Conservation (phyloP, 1,140 invertebrate genomes). For the Episyrphus balteatus region DNA sequence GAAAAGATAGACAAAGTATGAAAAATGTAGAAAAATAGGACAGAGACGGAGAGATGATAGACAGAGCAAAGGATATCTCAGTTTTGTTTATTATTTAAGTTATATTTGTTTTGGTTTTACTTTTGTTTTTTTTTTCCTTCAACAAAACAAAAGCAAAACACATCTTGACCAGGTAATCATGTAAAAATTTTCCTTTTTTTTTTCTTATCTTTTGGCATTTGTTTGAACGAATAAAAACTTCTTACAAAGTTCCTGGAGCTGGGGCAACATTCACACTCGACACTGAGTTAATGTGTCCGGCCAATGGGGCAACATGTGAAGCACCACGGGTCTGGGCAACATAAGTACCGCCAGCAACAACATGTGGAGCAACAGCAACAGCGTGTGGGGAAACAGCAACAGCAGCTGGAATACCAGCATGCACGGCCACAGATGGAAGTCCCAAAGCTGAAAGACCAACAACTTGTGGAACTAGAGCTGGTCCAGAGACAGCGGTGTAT, state of each 20-base stretch:
- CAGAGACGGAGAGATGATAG: no score
- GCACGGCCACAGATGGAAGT: background rate
- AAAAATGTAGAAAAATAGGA: no score
- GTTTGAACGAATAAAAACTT: background rate
- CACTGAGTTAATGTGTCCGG: slow-evolving; percentile 14
- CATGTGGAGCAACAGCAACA: slow-evolving; percentile 9
- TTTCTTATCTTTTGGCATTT: background rate
- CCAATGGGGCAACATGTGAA: slow-evolving; percentile 33
- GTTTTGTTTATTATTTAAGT: no score
- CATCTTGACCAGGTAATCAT: background rate
- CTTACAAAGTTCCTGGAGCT: slow-evolving; percentile 31
- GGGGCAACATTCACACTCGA: slow-evolving; percentile 25
- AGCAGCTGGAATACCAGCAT: no score
- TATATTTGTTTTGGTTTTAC: no score
- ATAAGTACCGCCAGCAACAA: slow-evolving; percentile 10
- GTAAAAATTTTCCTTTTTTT: background rate
- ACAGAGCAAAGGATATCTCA: no score
- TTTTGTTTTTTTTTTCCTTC: background rate
- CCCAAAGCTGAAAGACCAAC: slow-evolving; percentile 16
- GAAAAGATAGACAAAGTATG: no score
- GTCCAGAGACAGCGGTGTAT: slow-evolving; percentile 21
- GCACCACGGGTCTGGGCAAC: slow-evolving; percentile 37
- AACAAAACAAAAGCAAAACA: slow-evolving; percentile 7
- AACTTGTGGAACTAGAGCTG: slow-evolving; percentile 8
- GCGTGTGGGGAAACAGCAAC: slow-evolving; percentile 21